Evolutionary conservation across 2,113 vertebrate species (phyloP).

Genomic region (Oryzias woworae): DNA sequence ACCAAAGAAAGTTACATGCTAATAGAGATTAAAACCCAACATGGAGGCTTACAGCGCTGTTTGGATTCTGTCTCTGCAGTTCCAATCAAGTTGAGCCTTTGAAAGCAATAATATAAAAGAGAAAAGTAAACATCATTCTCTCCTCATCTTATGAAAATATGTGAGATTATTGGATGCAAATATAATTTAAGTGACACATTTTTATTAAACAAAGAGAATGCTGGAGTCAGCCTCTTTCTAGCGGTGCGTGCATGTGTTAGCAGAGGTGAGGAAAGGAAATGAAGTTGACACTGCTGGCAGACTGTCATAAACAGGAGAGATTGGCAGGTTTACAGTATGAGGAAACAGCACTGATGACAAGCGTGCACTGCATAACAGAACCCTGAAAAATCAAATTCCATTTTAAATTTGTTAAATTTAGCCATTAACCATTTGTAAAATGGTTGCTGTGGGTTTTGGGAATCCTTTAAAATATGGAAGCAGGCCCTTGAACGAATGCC

Average conservation of each 20-base stretch:
- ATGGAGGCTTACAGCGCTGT: slow-evolving; percentile 21
- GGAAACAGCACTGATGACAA: slow-evolving; percentile 38
- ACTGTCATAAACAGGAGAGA: slow-evolving; percentile 19
- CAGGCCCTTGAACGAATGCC: too few species aligned
- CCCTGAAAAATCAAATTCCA: slow-evolving; percentile 23
- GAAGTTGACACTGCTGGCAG: slow-evolving; percentile 16
- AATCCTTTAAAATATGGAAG: slow-evolving; percentile 2
- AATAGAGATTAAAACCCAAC: slow-evolving; percentile 39
- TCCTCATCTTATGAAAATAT: slow-evolving; percentile 15
- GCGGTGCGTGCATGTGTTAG: slow-evolving; percentile 1
- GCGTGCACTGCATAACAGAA: slow-evolving; percentile 31
- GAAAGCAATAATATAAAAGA: neutral
- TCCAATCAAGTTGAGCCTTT: slow-evolving; percentile 18
- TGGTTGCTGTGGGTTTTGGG: slow-evolving; percentile 14
- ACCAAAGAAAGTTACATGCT: slow-evolving; percentile 20
- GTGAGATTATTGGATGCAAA: neutral
- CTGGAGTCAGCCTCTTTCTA: slow-evolving; percentile 22
- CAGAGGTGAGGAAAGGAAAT: slow-evolving; percentile 39
- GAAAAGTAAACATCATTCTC: slow-evolving; percentile 37
- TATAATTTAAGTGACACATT: slow-evolving; percentile 12
- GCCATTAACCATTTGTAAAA: neutral
- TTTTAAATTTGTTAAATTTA: slow-evolving; percentile 8
- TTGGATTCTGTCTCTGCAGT: slow-evolving; percentile 6
- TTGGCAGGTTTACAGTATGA: slow-evolving; percentile 29
- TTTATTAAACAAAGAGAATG: slow-evolving; percentile 17